Conservation (phyloP, 1,140 invertebrate genomes). For the Campodea augens region DNA sequence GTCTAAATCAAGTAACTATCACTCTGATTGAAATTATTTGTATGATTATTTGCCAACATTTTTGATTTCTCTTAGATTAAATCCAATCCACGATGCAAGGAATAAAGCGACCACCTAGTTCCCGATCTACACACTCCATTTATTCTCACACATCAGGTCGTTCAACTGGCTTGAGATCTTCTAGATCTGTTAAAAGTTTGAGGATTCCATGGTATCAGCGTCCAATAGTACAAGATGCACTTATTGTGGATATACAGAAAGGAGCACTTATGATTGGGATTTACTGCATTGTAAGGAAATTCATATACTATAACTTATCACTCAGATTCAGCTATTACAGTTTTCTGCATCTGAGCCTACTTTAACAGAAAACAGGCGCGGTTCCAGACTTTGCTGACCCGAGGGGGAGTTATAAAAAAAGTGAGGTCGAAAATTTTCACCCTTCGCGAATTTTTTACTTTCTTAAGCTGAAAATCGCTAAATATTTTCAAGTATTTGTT, state of each 20-base stretch:
- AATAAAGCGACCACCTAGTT: slow-evolving; percentile 16
- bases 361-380: neutral
- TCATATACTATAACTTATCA: too few relatives aligned
- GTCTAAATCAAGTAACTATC: too few relatives aligned
- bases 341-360: neutral
- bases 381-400: too few relatives aligned
- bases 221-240: slow-evolving; percentile 52
- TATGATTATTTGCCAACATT: neutral
- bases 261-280: slow-evolving; percentile 48
- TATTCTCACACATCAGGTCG: slow-evolving; percentile 57
- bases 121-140: slow-evolving; percentile 44
- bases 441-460: too few relatives aligned
- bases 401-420: too few relatives aligned
- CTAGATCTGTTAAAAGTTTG: slow-evolving; percentile 50
- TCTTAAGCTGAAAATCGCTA: too few relatives aligned
- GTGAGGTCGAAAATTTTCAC: too few relatives aligned
- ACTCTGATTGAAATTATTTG: too few relatives aligned
- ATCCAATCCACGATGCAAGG: neutral
- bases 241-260: slow-evolving; percentile 57
- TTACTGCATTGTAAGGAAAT: slow-evolving; percentile 47
- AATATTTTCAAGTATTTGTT: too few relatives aligned
- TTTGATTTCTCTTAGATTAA: neutral
- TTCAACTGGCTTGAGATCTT: slow-evolving; percentile 53
- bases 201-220: slow-evolving; percentile 67
- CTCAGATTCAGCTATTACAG: neutral